phyloP scores from a whole-genome alignment of 2,888 invertebrate genomes.

The Drosophila tripunctata region DNA sequence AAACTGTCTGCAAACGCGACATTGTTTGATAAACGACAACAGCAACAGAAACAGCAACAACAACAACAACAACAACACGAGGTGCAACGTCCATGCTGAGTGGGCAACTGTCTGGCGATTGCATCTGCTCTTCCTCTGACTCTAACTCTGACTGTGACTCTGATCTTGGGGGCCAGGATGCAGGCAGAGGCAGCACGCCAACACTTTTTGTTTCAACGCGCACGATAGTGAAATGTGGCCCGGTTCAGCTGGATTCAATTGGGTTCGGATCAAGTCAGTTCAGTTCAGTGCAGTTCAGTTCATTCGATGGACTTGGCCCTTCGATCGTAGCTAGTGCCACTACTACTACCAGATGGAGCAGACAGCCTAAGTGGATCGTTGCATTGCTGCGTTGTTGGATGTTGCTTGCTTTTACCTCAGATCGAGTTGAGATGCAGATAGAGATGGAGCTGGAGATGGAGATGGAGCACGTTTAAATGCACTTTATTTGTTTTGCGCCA shows the following conservation, averaged over 20 bases:
- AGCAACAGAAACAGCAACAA: constrained; percentile 33
- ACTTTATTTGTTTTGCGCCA: constrained; percentile 66
- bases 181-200: constrained; percentile 68
- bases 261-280: neutral
- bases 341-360: constrained; percentile 44
- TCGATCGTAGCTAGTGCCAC: constrained; percentile 16
- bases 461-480: constrained; percentile 57
- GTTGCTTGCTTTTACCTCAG: constrained; percentile 14
- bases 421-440: constrained; percentile 4
- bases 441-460: neutral
- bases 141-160: constrained; percentile 50
- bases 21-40: constrained; percentile 78
- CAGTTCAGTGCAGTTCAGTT: constrained; percentile 1
- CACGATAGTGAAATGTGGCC: constrained; percentile 67
- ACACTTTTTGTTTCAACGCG: constrained; percentile 79
- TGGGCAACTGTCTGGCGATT: constrained; percentile 66
- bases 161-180: constrained; percentile 54
- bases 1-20: constrained; percentile 80
- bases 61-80: constrained; percentile 18
- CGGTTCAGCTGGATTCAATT: constrained; percentile 22
- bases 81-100: constrained; percentile 51
- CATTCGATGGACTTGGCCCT: constrained; percentile 24
- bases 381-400: constrained; percentile 11
- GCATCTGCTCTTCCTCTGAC: constrained; percentile 56
- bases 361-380: constrained; percentile 80